Evolutionary conservation across 2,113 vertebrate genomes (phyloP).

Genomic region (Psittacula cyanocephala): DNA sequence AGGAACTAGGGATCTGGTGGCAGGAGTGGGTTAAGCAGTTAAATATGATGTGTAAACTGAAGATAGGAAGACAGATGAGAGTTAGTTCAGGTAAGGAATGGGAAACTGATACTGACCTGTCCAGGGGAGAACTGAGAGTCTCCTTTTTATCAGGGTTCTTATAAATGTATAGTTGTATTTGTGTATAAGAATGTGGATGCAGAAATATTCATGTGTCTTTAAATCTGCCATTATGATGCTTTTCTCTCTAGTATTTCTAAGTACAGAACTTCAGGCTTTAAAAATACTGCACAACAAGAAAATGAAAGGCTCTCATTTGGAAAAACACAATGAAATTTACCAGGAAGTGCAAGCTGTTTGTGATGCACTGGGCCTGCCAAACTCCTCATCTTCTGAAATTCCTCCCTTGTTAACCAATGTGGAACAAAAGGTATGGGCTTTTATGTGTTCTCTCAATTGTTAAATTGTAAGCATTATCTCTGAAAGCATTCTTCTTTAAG

Average conservation of each 20-base stretch:
- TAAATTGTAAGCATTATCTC: background rate
- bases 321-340: slow-evolving; percentile 67
- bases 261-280: slow-evolving; percentile 94
- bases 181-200: background rate
- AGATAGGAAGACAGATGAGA: background rate
- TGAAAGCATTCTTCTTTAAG: background rate
- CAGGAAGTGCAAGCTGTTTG: slow-evolving; percentile 83
- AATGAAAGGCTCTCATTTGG: slow-evolving; percentile 48
- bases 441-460: background rate
- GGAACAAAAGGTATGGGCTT: slow-evolving; percentile 82
- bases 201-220: background rate
- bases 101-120: background rate
- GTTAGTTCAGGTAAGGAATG: background rate
- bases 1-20: background rate
- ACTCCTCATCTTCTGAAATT: slow-evolving; percentile 69
- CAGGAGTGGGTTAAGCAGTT: background rate
- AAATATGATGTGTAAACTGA: background rate
- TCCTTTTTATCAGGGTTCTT: background rate
- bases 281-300: slow-evolving; percentile 81
- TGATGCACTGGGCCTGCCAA: slow-evolving; percentile 76
- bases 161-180: background rate
- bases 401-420: slow-evolving; percentile 73
- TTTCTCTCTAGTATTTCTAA: slow-evolving; percentile 85
- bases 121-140: background rate
- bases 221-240: background rate